A percentile compares a stretch with the other conserved stretches of the same genome.
phyloP scores from a whole-genome alignment of 2,113 vertebrate genomes.

The Apus apus region DNA sequence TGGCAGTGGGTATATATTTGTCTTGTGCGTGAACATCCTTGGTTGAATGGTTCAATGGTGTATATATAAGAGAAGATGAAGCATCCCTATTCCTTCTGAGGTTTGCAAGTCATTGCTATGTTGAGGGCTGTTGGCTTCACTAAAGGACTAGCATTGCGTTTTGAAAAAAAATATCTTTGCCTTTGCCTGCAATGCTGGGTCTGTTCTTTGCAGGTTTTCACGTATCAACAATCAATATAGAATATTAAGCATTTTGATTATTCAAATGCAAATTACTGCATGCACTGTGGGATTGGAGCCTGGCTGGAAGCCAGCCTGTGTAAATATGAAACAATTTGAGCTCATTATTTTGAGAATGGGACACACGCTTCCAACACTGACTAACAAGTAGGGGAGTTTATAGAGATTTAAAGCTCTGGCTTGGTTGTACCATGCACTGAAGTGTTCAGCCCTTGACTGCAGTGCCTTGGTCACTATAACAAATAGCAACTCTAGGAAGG shows the following conservation, averaged over 20 bases:
- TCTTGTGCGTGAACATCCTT: not conserved
- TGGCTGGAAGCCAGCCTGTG: not conserved
- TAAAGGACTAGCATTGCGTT: not conserved
- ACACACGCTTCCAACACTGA: not conserved
- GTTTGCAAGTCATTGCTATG: not conserved
- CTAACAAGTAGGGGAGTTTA: not conserved
- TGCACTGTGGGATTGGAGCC: rapidly evolving
- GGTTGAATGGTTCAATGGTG: not conserved
- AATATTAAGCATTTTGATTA: not conserved
- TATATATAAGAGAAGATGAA: not conserved
- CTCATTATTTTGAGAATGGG: not conserved
- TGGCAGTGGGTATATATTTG: not conserved
- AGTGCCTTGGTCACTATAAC: not conserved
- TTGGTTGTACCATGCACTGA: not conserved
- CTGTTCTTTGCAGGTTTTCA: not conserved
- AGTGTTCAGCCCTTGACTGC: not conserved
- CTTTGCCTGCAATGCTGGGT: not conserved
- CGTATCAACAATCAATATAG: slow-evolving; percentile 29
- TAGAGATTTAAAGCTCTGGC: not conserved
- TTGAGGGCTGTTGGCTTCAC: not conserved
- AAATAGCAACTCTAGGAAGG: not conserved
- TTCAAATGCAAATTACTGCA: slow-evolving; percentile 20
- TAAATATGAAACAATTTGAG: not conserved
- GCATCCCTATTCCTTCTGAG: not conserved
- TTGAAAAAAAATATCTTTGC: slow-evolving; percentile 1